Base-by-base conservation (phyloP, 2,113 vertebrate species). In the Probosciger aterrimus region DNA sequence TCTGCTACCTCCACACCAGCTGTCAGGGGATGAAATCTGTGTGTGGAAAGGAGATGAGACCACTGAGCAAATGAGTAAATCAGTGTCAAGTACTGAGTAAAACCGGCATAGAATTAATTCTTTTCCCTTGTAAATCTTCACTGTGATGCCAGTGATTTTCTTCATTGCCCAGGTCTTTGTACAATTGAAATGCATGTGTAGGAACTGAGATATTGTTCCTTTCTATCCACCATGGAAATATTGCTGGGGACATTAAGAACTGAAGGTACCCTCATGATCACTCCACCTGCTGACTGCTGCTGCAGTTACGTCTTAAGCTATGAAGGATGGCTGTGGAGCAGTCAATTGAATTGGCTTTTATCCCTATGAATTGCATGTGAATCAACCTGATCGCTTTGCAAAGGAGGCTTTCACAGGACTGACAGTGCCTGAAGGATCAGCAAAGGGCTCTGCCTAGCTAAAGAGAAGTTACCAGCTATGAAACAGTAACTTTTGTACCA, bases 11-110 rank as follows among this genome's bases (percentile, higher is more conserved):
- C 79, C 0, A 0, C 30, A 68, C 19, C 81, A 59, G 30, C 35
- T 25, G 2, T 97, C 95, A 97, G 35, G 97, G 97, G 50, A 92
- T 75, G 35, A 96, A 91, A 92, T 95, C 96, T 94, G 86, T 57
- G 88, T 81, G 62, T 78, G 86, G 85, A 93, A 91, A 96, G 63
- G 76, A 83, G 46, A 78, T 7, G 44, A 87, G 31, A 23, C 18
- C 73, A 65, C 7, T 94, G 69, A 97, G 65, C 20, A 41, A 63
- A 27, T 3, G 2, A 70, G 84, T 62, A 87, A 70, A 86, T 73
- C 46, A 50, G 25, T n/a, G 37, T 46, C 60, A 83, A 18, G 13
- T 27, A 50, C 55, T 52, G 27, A 86, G 92, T 73, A 90, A 18
- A 35, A 82, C 67, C 8, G 49, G 49, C 39, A 62, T 4, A 67